Conservation (phyloP, 1,140 invertebrate species). For the Drosophila miranda region DNA sequence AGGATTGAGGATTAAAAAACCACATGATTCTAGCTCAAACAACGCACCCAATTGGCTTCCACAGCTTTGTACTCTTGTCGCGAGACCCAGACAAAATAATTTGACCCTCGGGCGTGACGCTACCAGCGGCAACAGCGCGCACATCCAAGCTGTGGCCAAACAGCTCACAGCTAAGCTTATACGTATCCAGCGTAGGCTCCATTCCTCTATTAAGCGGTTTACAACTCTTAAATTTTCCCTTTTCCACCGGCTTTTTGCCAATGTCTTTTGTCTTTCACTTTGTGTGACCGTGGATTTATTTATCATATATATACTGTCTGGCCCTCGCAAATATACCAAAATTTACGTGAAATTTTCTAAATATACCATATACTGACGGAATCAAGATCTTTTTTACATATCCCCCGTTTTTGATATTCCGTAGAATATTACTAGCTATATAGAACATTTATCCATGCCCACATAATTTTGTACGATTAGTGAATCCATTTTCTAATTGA, state of each 20-base stretch:
- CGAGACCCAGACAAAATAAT: conserved; percentile 92
- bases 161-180: conserved; percentile 90
- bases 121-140: conserved; percentile 87
- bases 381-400: too few species aligned
- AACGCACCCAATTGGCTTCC: conserved; percentile 89
- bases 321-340: too few species aligned
- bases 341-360: too few species aligned
- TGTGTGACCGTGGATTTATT: too few species aligned
- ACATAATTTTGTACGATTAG: too few species aligned
- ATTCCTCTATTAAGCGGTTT: conserved; percentile 25
- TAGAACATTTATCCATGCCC: too few species aligned
- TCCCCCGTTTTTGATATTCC: too few species aligned
- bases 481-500: too few species aligned
- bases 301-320: too few species aligned
- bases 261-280: too few species aligned
- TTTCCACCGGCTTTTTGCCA: conserved; percentile 40
- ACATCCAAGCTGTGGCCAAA: conserved; percentile 93
- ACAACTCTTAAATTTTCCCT: conserved; percentile 40
- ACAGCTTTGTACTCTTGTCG: conserved; percentile 92
- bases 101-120: conserved; percentile 86
- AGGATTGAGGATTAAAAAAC: not conserved
- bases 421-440: too few species aligned
- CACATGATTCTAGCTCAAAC: not conserved
- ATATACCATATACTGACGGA: too few species aligned
- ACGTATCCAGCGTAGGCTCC: conserved; percentile 83